Conservation (phyloP, 2,797 vertebrate species). For the Petrocephalus schoutedeni region DNA sequence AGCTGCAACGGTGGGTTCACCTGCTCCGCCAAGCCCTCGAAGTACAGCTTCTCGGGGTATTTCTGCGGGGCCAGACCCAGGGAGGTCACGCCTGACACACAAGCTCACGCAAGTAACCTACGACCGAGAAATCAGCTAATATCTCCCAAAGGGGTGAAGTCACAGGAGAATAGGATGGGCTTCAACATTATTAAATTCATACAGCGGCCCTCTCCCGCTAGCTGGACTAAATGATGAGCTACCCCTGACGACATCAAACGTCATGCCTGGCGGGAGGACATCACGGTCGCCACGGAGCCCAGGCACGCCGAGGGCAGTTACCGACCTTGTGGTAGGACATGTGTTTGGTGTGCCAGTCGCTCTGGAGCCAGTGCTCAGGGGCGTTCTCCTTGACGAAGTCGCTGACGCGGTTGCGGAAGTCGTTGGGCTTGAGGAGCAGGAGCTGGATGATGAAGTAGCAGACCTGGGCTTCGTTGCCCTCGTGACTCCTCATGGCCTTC, state of each 20-base stretch:
- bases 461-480: conserved; percentile 97
- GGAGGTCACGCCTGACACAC: background rate
- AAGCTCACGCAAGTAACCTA: background rate
- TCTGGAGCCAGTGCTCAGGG: conserved; percentile 98
- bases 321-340: conserved; percentile 94
- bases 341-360: conserved; percentile 98
- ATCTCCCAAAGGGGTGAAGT: background rate
- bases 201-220: background rate
- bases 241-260: background rate
- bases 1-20: conserved; percentile 93
- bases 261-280: background rate
- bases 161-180: background rate
- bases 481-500: conserved; percentile 96
- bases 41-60: conserved; percentile 97
- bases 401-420: conserved; percentile 94
- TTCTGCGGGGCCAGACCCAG: conserved; percentile 63
- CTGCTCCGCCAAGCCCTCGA: conserved; percentile 94
- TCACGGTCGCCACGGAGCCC: background rate
- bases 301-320: no score
- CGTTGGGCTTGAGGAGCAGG: conserved; percentile 91
- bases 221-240: background rate
- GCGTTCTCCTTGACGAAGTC: conserved; percentile 98
- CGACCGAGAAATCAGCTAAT: background rate
- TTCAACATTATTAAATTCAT: background rate
- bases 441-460: conserved; percentile 99